Base-by-base conservation (phyloP, 2,113 vertebrate species). In the Engystomops pustulosus region DNA sequence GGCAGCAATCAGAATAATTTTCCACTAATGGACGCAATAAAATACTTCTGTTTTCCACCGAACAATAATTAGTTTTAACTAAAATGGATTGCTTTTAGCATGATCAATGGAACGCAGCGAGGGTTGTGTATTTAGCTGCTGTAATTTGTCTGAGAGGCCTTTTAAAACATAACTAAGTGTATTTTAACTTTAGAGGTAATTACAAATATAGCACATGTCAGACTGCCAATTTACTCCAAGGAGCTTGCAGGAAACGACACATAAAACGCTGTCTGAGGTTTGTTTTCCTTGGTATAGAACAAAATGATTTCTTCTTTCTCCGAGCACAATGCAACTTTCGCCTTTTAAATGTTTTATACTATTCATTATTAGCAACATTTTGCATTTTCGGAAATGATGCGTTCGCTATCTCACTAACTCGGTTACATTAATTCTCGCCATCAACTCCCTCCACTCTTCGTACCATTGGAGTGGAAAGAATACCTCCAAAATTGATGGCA, bases 1-100 rank as follows among this genome's bases (percentile, higher is more conserved):
- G 79, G 67, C 79, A 80, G 62, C 62, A 69, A 80, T 80, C 79
- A 68, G 62, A 80, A 51, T 80, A 80, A 49, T 69, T 68, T 51
- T 53, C 44, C 55, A 47, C 51, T 71, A 81, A 81, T 81, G 79
- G 30, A 70, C 49, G 15, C 44, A 25, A 74, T 74, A 74, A 74
- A 58, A 74, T 74, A 82, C 38, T 45, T 71, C 67, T 74, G 49
- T 82, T 82, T 82, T 53, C 65, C 17, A 58, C 67, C 27, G 49
- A 81, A 71, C 67, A 81, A 74, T 82, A 82, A 72, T 82, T 74
- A 44, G 49, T 44, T 82, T 82, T 72, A 44, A 82, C n/a, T 44
- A 55, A 74, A 82, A 82, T 74, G 69, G 49, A 74, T 72, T 58
- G 80, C 80, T 72, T 82, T 72, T 82, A 27, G 32, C 53, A 30